Evolutionary conservation across 2,888 invertebrate species (phyloP).

Genomic region (Philereme vetulata): DNA sequence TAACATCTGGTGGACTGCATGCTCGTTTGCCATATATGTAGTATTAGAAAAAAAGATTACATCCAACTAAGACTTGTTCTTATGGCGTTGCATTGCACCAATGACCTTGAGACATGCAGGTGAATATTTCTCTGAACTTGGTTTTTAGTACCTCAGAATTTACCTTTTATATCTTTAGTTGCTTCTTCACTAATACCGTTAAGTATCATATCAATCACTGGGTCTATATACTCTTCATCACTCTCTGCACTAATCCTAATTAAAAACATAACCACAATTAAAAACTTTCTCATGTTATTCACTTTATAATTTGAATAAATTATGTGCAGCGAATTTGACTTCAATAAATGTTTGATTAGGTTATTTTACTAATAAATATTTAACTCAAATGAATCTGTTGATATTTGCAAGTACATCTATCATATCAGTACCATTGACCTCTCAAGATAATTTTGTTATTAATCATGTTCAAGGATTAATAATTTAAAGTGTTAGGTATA

Average conservation of each 20-base stretch:
- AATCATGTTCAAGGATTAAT: slow-evolving; percentile 4
- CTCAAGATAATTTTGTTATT: not conserved
- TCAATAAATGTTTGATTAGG: not conserved
- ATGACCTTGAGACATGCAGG: too few relatives aligned
- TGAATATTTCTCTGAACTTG: too few relatives aligned
- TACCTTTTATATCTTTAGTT: slow-evolving; percentile 41
- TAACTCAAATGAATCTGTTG: not conserved
- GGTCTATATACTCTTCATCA: slow-evolving; percentile 48
- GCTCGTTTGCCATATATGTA: too few relatives aligned
- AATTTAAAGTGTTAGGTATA: not conserved
- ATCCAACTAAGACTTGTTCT: too few relatives aligned
- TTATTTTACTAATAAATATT: slow-evolving; percentile 5
- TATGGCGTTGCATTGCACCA: too few relatives aligned
- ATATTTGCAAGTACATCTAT: slow-evolving; percentile 3
- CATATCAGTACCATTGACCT: slow-evolving; percentile 34
- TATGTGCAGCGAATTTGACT: not conserved
- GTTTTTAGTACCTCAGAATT: not conserved
- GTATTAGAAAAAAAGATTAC: too few relatives aligned
- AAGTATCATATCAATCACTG: slow-evolving; percentile 51
- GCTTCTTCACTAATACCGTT: slow-evolving; percentile 45
- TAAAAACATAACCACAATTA: slow-evolving; percentile 30
- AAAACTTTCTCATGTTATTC: slow-evolving; percentile 34
- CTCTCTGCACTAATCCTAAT: slow-evolving; percentile 19
- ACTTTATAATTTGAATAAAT: not conserved
- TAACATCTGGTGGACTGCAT: too few relatives aligned